These are phyloP conservation scores for Smutsia gigantea DNA, from an alignment of 2,797 vertebrate genomes.

Conservation along the genomic window DNA sequence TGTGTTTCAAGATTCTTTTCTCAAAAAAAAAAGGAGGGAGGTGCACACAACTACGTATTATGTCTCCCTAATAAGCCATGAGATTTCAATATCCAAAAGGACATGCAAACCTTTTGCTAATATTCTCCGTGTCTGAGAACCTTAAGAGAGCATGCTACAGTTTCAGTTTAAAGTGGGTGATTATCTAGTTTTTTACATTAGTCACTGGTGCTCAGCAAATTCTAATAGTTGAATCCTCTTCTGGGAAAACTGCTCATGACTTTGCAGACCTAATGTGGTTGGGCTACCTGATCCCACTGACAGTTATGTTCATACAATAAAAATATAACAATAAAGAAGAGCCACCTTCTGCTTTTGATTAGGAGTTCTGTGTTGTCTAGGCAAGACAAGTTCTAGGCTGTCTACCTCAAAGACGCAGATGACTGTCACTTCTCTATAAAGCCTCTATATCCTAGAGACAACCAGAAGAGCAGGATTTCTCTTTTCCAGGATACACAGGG, in stretches of 20 bases:
- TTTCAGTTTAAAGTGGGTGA: background rate
- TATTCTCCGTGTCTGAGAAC: background rate
- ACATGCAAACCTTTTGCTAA: background rate
- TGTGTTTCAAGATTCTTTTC: background rate
- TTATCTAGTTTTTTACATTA: background rate
- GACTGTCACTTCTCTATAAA: background rate
- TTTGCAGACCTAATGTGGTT: conserved; percentile 1
- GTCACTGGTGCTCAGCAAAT: background rate
- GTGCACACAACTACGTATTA: background rate
- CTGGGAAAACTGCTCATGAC: background rate
- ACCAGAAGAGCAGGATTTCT: background rate
- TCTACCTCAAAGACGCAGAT: background rate
- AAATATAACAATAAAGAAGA: background rate
- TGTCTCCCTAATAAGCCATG: background rate
- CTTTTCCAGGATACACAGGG: background rate
- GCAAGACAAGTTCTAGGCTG: background rate
- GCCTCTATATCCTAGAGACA: background rate
- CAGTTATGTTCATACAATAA: background rate
- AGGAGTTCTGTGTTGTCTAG: background rate
- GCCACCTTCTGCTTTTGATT: background rate
- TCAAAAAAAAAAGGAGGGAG: background rate
- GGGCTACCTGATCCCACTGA: background rate
- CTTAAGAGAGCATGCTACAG: background rate
- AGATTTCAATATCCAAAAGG: background rate
- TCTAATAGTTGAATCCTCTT: background rate